Evolutionary conservation across 2,113 vertebrate genomes (phyloP), one percentile per base, ranked within the genome.

Genomic region (Aplodontia rufa): DNA sequence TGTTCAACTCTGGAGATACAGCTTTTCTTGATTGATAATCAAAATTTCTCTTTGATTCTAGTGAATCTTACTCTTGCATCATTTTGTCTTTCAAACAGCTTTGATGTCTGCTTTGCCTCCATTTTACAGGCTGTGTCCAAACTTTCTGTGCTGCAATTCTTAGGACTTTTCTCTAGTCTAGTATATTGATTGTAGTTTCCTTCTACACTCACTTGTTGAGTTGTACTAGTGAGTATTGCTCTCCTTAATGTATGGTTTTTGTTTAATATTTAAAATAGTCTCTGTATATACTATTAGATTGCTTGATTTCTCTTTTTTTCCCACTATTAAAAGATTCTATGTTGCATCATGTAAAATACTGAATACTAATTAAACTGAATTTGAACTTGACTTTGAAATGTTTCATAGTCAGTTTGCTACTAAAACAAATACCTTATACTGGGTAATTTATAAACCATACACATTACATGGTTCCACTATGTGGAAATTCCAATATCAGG

Each of bases 1-100:
- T 68, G 30, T 64, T 35, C 49, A 83, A 53, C 49, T n/a, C 26
- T 89, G 3, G 92, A 60, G 47, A 8, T 80, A 1, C 10, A 89
- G 24, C 19, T 69, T 93, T 72, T 75, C 60, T 90, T 92, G 60
- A 84, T 90, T 93, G 84, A 42, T 90, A 51, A 80, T 71, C 45
- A 47, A 90, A 71, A 90, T 94, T 80, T 93, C n/a, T 90, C 80
- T 80, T 95, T 97, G 87, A 74, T 76, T 42, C 12, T 53, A 32
- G 12, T 94, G 5, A 90, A 35, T 55, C 32, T 93, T 96, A 66
- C n/a, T 74, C 87, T 95, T 85, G 35, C 45, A 94, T 95, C n/a
- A 69, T 75, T 88, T 85, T 42, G 45, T 68, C 17, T 94, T 85
- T 82, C 28, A 14, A 90, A 40, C 6, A 90, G 37, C 47, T 84